Base-by-base conservation (phyloP, 2,888 invertebrate genomes). In the Agrotis ipsilon region DNA sequence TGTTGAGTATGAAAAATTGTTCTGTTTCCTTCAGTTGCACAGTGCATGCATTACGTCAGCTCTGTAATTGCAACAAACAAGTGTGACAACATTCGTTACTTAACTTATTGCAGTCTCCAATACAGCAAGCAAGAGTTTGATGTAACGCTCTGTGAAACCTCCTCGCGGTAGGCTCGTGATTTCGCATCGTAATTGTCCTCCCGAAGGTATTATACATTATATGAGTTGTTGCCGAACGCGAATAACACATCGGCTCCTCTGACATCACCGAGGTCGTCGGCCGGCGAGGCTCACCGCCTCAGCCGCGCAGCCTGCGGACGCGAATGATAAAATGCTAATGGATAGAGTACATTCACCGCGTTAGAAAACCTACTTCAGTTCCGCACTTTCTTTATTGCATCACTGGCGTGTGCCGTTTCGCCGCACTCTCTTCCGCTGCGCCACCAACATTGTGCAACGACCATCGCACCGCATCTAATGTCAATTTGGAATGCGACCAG, bases 331-430 rank as follows among this genome's bases (percentile, higher is more conserved):
- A 92, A 92, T 90, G 91, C 92, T 93, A 94, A 94, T 94, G 90
- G 92, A 88, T 89, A 90, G 87, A 93, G 95, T 94, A 94, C 96
- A 89, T 96, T 96, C 95, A 95, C 95, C 95, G 94, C 94, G 91
- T 90, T 94, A 94, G 94, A 94, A 94, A 95, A 95, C 92, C 93
- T 94, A 94, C 94, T 93, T 93, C 92, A 93, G 93, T 95, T 96
- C 95, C 95, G 96, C 94, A 95, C 96, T 96, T 96, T 96, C 96
- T 95, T 96, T 92, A 92, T 96, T 95, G 94, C 95, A 94, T 95
- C 95, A 96, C 93, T 80, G 86, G 88, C 86, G 89, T 93, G 90
- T 92, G 93, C 94, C 91, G 94, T 94, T 94, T 94, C 88, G 90
- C 89, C 90, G 93, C 93, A 94, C 94, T 94, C 94, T 94, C 95